Percentiles rank a stretch among this genome's conserved stretches.
Conservation (phyloP, 2,113 vertebrate genomes). For the Oreochromis aureus region DNA sequence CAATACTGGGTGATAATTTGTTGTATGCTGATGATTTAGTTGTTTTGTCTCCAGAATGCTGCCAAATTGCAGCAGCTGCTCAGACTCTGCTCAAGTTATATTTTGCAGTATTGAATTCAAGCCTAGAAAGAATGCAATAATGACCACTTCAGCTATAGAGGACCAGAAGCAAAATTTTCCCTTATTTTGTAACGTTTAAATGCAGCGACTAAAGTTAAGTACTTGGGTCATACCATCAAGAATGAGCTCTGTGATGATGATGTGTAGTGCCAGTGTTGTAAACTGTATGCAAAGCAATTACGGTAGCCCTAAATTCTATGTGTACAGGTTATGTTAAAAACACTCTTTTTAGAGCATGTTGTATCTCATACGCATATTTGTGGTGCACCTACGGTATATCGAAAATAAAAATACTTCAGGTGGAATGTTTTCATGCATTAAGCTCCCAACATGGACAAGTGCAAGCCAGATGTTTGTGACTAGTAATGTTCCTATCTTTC, state of each 20-base stretch:
- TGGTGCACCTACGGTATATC: background rate
- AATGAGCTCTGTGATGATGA: background rate
- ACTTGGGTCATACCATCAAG: background rate
- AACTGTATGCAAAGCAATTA: background rate
- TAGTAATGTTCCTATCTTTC: background rate
- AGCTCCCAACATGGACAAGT: background rate
- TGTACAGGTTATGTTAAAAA: background rate
- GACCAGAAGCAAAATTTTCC: background rate
- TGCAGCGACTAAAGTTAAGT: background rate
- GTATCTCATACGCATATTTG: background rate
- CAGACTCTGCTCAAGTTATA: background rate
- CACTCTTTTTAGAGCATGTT: background rate
- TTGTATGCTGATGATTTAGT: background rate
- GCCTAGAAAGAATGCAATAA: background rate
- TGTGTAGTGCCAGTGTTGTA: background rate
- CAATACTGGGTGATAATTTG: background rate
- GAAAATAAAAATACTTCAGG: background rate
- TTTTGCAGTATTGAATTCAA: background rate
- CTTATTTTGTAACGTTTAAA: background rate
- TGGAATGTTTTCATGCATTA: background rate
- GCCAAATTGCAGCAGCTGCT: background rate
- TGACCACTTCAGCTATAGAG: background rate
- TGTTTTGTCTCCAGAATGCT: background rate
- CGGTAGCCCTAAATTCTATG: background rate
- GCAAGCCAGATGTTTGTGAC: background rate